Conservation (phyloP, 64 coral and sea anemone genomes). For the Actinia tenebrosa region DNA sequence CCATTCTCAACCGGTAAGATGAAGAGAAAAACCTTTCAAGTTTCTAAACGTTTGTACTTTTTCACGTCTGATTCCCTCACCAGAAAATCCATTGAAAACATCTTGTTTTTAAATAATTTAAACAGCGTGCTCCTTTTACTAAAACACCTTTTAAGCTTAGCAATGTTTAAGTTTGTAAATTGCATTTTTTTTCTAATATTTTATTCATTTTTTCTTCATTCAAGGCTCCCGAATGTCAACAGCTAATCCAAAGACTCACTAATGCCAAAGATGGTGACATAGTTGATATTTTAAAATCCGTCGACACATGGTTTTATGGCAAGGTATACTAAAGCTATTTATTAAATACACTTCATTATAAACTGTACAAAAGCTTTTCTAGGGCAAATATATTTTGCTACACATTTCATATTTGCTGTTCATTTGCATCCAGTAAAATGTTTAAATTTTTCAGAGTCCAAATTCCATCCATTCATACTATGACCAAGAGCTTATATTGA, state of each 20-base stretch:
- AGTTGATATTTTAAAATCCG: slow-evolving; percentile 70
- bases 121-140: neutral
- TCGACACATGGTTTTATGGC: slow-evolving; percentile 97
- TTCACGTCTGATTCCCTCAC: neutral
- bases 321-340: slow-evolving; percentile 48
- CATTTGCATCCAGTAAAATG: neutral
- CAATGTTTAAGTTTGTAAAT: neutral
- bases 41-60: neutral
- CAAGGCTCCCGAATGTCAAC: slow-evolving; percentile 85
- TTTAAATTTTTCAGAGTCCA: neutral
- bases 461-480: neutral
- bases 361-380: neutral
- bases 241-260: slow-evolving; percentile 78
- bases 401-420: neutral
- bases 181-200: neutral
- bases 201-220: slow-evolving; percentile 17
- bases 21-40: neutral
- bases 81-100: neutral
- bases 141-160: neutral
- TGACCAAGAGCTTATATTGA: neutral
- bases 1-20: slow-evolving; percentile 92
- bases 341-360: neutral
- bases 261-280: slow-evolving; percentile 76
- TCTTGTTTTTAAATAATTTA: neutral
- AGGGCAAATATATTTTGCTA: neutral